Evolutionary conservation across 2,888 invertebrate genomes (phyloP).

Genomic region (Proisotoma minuta): DNA sequence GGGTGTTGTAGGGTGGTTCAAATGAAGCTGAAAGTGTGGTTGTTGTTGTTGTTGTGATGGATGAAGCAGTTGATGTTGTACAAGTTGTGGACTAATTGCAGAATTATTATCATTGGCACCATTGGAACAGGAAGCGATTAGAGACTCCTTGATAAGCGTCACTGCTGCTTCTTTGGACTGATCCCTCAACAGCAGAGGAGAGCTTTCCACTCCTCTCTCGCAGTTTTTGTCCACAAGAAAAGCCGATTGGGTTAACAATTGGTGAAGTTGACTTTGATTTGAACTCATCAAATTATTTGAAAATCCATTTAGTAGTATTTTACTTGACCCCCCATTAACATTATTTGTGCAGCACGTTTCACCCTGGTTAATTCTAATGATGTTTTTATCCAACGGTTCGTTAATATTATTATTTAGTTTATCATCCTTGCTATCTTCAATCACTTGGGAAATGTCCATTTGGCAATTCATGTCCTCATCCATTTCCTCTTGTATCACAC

Average conservation of each 20-base stretch:
- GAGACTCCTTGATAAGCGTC: neutral
- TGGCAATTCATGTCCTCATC: neutral
- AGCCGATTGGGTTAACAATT: constrained; percentile 39
- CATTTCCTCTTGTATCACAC: constrained; percentile 9
- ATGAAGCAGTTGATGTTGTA: too few relatives aligned
- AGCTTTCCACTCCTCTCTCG: constrained; percentile 25
- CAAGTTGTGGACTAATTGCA: too few relatives aligned
- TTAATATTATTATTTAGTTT: neutral
- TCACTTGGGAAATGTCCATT: neutral
- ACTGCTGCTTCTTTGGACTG: neutral
- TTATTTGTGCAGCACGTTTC: neutral
- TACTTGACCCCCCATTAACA: too few relatives aligned
- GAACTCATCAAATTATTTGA: constrained; percentile 11
- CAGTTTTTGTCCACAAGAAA: too few relatives aligned
- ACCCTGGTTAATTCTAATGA: neutral
- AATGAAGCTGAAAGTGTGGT: too few relatives aligned
- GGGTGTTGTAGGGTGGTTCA: too few relatives aligned
- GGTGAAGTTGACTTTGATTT: constrained; percentile 29
- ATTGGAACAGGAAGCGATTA: constrained; percentile 10
- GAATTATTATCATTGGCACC: too few relatives aligned
- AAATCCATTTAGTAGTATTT: neutral
- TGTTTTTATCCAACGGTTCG: too few relatives aligned
- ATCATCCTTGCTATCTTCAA: neutral
- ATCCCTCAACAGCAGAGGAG: neutral
- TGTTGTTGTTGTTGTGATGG: too few relatives aligned